These are phyloP conservation scores for Salvelinus namaycush DNA, from an alignment of 2,113 vertebrate species.

Conservation along the genomic window DNA sequence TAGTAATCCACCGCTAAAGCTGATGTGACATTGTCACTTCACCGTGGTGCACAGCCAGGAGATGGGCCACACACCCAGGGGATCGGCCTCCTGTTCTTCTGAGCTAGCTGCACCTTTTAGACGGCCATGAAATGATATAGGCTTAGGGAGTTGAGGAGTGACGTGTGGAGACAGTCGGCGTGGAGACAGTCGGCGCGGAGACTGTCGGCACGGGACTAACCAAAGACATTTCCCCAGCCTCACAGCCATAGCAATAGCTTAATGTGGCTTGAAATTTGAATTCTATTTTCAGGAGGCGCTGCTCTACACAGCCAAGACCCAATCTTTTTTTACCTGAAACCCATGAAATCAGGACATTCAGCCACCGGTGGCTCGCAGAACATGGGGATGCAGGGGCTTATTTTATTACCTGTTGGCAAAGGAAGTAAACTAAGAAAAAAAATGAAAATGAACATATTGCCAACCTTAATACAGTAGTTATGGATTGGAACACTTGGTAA, in stretches of 20 bases:
- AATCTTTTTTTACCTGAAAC: conserved; percentile 1
- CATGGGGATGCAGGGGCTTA: not conserved
- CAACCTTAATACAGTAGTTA: not conserved
- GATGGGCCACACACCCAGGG: not conserved
- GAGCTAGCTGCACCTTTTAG: not conserved
- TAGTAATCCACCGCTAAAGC: not conserved
- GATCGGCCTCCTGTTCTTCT: not conserved
- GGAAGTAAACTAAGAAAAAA: not conserved
- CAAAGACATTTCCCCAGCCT: conserved; percentile 2
- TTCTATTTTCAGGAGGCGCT: not conserved
- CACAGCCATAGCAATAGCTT: not conserved
- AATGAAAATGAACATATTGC: no score
- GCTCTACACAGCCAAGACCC: not conserved
- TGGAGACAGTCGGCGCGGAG: not conserved
- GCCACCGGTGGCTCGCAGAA: not conserved
- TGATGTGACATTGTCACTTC: not conserved
- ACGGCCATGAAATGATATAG: conserved; percentile 3
- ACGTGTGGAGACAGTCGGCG: not conserved
- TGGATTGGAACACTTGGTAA: not conserved
- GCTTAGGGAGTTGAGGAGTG: not conserved
- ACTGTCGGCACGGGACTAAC: not conserved
- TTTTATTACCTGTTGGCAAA: not conserved
- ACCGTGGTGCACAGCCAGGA: not conserved
- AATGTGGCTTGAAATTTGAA: conserved; percentile 10
- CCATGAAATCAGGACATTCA: conserved; percentile 3